These are phyloP conservation scores for Panthera leo DNA, from an alignment of 2,113 vertebrate species.

Conservation along the genomic window DNA sequence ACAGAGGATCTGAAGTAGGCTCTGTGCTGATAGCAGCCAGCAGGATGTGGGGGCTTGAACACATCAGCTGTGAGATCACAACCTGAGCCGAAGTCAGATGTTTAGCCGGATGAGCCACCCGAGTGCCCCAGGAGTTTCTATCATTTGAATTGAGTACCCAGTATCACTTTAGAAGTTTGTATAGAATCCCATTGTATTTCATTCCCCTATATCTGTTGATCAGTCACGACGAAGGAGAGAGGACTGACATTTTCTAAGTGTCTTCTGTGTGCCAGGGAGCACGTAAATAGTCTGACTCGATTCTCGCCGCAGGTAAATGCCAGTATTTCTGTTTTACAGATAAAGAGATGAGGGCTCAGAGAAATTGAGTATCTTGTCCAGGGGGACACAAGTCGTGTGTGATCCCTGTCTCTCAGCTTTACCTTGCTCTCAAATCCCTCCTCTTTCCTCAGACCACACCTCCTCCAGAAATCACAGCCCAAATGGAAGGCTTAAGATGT, in stretches of 20 bases:
- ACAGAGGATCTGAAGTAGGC: too few relatives aligned
- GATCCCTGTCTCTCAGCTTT: not conserved
- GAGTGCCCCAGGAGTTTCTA: not conserved
- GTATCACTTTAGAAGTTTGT: not conserved
- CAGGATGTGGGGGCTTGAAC: too few relatives aligned
- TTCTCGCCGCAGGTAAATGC: not conserved
- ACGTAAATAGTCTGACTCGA: not conserved
- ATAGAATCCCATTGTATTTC: not conserved
- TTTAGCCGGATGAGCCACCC: too few relatives aligned
- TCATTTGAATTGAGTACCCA: not conserved
- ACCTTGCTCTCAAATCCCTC: not conserved
- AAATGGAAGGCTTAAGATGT: not conserved
- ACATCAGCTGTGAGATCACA: too few relatives aligned
- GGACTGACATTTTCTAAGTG: not conserved
- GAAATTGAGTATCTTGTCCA: not conserved
- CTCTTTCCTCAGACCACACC: not conserved
- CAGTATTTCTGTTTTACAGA: not conserved
- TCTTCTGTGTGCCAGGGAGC: not conserved
- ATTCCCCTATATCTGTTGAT: rapidly evolving
- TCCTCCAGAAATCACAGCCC: not conserved
- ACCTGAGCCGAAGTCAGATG: too few relatives aligned
- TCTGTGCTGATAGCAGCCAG: too few relatives aligned
- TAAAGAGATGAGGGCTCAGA: not conserved
- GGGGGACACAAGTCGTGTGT: not conserved
- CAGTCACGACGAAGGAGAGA: not conserved